phyloP scores from a whole-genome alignment of 2,888 invertebrate species.

The Anaspis maculata region DNA sequence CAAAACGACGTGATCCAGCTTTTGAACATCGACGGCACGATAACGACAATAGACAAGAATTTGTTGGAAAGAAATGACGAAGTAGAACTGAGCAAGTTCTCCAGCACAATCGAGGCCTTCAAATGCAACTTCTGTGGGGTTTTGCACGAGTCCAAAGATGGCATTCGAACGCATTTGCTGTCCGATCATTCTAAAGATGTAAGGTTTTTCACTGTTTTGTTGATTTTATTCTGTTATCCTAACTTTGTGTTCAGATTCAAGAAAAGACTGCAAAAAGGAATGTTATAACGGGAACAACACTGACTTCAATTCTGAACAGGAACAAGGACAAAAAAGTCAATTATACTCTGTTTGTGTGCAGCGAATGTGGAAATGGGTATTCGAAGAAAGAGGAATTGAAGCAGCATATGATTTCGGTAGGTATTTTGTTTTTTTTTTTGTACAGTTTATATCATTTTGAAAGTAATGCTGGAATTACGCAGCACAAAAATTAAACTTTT shows the following conservation, averaged over 20 bases:
- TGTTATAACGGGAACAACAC: too few relatives aligned
- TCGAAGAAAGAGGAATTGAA: conserved; percentile 43
- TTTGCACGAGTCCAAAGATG: conserved; percentile 30
- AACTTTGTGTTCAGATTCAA: too few relatives aligned
- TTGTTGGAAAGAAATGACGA: conserved; percentile 8
- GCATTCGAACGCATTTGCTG: conserved; percentile 31
- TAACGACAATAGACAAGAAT: conserved; percentile 20
- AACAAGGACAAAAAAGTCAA: conserved; percentile 19
- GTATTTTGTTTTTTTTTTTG: conserved; percentile 11
- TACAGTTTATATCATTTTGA: too few relatives aligned
- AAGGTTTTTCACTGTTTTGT: too few relatives aligned
- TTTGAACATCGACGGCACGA: conserved; percentile 26
- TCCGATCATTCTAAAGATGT: conserved; percentile 24
- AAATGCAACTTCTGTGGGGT: conserved; percentile 37
- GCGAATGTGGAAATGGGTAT: conserved; percentile 45
- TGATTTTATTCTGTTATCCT: too few relatives aligned
- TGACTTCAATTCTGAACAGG: conserved; percentile 23
- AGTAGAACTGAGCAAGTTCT: too few relatives aligned
- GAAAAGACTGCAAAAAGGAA: too few relatives aligned
- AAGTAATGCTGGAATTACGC: too few relatives aligned
- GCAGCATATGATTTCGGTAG: conserved; percentile 46
- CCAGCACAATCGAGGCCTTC: conserved; percentile 30
- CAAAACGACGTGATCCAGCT: conserved; percentile 23
- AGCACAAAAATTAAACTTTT: too few relatives aligned
- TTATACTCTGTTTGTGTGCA: conserved; percentile 43